Percentiles rank a stretch among this genome's conserved stretches.
These are phyloP conservation scores for Schizopygopsis pylzovi DNA, from an alignment of 2,797 vertebrate genomes.

Conservation along the genomic window DNA sequence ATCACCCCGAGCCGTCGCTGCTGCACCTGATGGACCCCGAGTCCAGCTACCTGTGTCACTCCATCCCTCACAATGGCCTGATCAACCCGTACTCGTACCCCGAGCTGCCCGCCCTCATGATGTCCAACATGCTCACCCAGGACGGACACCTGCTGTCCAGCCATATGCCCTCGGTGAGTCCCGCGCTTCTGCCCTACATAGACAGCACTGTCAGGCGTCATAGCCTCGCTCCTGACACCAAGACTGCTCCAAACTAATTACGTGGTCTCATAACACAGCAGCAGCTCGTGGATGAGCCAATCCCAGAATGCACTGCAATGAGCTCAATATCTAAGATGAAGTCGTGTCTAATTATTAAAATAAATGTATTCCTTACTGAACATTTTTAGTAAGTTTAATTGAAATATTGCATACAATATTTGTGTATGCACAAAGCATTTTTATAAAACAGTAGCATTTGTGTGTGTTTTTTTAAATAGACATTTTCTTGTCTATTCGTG, in stretches of 20 bases:
- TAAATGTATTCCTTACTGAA: not conserved
- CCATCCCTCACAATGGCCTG: constrained; percentile 92
- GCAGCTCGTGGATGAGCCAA: too few species aligned
- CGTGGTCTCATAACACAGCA: not conserved
- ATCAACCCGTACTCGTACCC: constrained; percentile 96
- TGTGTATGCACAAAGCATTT: not conserved
- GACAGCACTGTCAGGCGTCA: not conserved
- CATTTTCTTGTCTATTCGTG: not conserved
- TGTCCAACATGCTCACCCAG: constrained; percentile 98
- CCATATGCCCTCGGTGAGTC: constrained; percentile 96
- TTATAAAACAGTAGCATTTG: not conserved
- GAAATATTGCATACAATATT: not conserved
- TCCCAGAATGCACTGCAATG: constrained; percentile 1
- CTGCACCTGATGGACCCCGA: constrained; percentile 98
- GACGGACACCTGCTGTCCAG: constrained; percentile 93
- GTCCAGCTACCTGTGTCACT: constrained; percentile 94
- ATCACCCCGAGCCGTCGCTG: constrained; percentile 92
- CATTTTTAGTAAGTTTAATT: not conserved
- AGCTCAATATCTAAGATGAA: not conserved
- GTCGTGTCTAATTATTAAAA: not conserved
- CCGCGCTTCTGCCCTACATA: not conserved
- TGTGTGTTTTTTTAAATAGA: not conserved
- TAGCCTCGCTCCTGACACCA: not conserved
- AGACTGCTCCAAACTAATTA: not conserved
- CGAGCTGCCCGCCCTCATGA: constrained; percentile 98